Evolutionary conservation across 2,888 invertebrate species (phyloP).

Genomic region (Palloptera scutellata): DNA sequence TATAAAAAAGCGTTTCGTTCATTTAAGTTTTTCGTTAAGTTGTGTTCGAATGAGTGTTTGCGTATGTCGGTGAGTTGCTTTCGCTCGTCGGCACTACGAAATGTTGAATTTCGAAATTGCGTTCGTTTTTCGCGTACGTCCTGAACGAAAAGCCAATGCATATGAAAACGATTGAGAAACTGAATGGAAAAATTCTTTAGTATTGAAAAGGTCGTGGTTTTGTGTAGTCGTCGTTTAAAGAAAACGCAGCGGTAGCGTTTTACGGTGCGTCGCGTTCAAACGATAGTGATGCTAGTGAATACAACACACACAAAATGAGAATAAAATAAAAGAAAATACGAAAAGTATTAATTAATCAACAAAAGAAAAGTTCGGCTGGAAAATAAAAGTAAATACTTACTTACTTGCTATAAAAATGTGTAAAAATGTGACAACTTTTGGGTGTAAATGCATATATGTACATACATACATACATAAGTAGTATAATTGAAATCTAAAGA

Average conservation of each 20-base stretch:
- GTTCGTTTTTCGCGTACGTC: conserved; percentile 30
- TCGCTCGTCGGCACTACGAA: conserved; percentile 25
- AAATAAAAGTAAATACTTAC: no score
- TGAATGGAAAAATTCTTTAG: conserved; percentile 59
- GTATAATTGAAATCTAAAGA: background rate
- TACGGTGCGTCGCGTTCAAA: conserved; percentile 26
- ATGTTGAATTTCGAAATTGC: conserved; percentile 11
- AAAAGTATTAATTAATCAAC: background rate
- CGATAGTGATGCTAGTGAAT: background rate
- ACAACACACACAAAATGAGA: conserved; percentile 6
- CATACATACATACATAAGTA: no score
- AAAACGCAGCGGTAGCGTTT: conserved; percentile 32
- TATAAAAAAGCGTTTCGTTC: no score
- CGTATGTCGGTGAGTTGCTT: conserved; percentile 7
- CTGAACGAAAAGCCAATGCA: conserved; percentile 34
- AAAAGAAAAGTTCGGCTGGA: no score
- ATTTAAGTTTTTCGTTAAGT: no score
- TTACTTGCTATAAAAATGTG: no score
- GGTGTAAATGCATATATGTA: no score
- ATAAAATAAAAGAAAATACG: background rate
- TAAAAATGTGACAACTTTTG: no score
- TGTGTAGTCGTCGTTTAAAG: conserved; percentile 57
- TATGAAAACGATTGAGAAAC: conserved; percentile 40
- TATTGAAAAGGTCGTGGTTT: conserved; percentile 64
- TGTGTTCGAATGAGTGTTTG: conserved; percentile 29